Conservation (phyloP, 2,113 vertebrate genomes). For the Ciconia boyciana region DNA sequence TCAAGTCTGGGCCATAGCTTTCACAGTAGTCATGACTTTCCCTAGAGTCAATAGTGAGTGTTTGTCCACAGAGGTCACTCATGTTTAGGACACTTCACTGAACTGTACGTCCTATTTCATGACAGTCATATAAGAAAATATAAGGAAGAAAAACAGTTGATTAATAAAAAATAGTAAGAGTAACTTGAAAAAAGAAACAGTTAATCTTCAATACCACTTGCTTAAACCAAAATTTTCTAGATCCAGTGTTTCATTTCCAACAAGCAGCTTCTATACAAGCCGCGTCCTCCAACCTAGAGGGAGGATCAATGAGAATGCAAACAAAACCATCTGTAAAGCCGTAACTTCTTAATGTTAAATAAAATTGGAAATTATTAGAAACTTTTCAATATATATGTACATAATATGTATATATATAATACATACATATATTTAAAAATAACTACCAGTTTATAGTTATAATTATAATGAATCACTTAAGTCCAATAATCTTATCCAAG, state of each 20-base stretch:
- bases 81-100: not conserved
- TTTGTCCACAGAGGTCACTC: not conserved
- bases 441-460: not conserved
- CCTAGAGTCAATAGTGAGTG: not conserved
- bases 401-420: not conserved
- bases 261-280: not conserved
- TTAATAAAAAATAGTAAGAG: not conserved
- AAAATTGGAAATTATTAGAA: conserved; percentile 19
- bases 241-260: not conserved
- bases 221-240: not conserved
- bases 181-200: not conserved
- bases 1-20: not conserved
- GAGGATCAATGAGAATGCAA: not conserved
- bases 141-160: not conserved
- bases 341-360: conserved; percentile 45
- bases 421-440: not conserved
- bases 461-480: conserved; percentile 6
- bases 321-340: not conserved
- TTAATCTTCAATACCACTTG: not conserved
- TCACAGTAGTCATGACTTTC: not conserved
- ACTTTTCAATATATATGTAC: not conserved
- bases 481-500: not conserved
- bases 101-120: not conserved
- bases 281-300: not conserved
- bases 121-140: not conserved